Percentiles rank a stretch among this genome's conserved stretches.
Conservation (phyloP, 2,888 invertebrate species). For the Melinopterus prodromus region DNA sequence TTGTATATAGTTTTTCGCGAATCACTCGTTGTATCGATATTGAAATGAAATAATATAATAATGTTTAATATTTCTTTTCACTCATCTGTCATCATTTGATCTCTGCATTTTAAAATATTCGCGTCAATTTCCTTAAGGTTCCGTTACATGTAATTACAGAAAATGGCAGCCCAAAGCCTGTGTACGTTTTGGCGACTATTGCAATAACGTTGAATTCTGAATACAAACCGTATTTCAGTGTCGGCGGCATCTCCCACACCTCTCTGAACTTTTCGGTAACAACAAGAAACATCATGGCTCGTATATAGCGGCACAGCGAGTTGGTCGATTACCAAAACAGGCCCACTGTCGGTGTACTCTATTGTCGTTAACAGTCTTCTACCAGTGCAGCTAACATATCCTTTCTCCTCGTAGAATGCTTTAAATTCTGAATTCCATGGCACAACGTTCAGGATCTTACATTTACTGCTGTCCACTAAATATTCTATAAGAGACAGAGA, state of each 20-base stretch:
- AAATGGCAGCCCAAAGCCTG: too few species aligned
- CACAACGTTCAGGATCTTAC: slow-evolving; percentile 69
- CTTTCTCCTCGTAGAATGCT: slow-evolving; percentile 62
- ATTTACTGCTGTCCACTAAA: slow-evolving; percentile 67
- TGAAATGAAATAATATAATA: too few species aligned
- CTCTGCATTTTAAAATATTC: too few species aligned
- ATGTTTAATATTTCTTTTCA: too few species aligned
- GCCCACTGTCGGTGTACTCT: slow-evolving; percentile 46
- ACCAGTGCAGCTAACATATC: slow-evolving; percentile 64
- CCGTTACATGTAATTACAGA: too few species aligned
- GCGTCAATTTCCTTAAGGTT: too few species aligned
- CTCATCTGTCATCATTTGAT: too few species aligned
- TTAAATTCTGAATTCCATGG: slow-evolving; percentile 65
- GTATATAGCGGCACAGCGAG: slow-evolving; percentile 49
- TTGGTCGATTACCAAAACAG: slow-evolving; percentile 51
- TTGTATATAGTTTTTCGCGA: too few species aligned
- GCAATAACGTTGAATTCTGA: not conserved
- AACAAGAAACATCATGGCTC: slow-evolving; percentile 46
- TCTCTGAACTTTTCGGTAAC: slow-evolving; percentile 46
- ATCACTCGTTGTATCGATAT: too few species aligned
- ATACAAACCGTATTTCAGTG: slow-evolving; percentile 27
- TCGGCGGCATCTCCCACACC: slow-evolving; percentile 17
- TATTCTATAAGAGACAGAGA: slow-evolving; percentile 6
- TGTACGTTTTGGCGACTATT: too few species aligned
- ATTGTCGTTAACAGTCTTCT: slow-evolving; percentile 51